Base-by-base conservation (phyloP, 1,140 invertebrate species). In the Drosophila bifasciata region DNA sequence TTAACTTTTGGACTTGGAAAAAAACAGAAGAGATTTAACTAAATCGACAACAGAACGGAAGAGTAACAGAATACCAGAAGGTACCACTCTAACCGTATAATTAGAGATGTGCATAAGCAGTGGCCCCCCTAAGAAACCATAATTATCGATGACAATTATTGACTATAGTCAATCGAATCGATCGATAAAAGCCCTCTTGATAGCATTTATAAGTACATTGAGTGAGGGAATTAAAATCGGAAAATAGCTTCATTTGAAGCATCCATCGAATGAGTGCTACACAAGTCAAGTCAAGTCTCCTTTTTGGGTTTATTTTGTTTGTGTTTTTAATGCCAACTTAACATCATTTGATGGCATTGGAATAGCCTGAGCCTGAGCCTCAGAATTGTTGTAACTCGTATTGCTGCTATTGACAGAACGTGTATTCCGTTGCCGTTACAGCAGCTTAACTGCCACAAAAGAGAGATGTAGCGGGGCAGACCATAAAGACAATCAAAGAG, bases 291-390 rank as follows among this genome's bases (percentile, higher is more conserved):
- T 48, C 25, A 39, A 48, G 52, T 19, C 7, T 50, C 40, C 45
- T 21, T 41, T 40, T 46, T 25, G 46, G 17, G 28, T 9, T 9
- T 28, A 28, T 43, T 45, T 55, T 55, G 15, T 39, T 53, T 46
- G n/a, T 45, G 32, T 59, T 56, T 76, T 76, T 76, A 63, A 86
- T 80, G 28, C 62, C 52, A 77, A 77, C 67, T 74, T 62, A 80
- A 77, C 81, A 77, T 77, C 61, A 50, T 80, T 74, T 86, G 56
- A 80, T 86, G 80, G 53, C 81, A 80, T 86, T 85, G 73, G 86
- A 84, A 86, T 67, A 43, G 67, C 59, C n/a, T n/a, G n/a, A n/a
- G n/a, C n/a, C n/a, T n/a, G n/a, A n/a, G n/a, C n/a, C n/a, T 80
- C 63, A n/a, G n/a, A n/a, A 72, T 73, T 55, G 70, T 62, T 44